A percentile compares a stretch with the other conserved stretches of the same genome.
Evolutionary conservation across 2,113 vertebrate species (phyloP).

Genomic region (Aptenodytes forsteri): DNA sequence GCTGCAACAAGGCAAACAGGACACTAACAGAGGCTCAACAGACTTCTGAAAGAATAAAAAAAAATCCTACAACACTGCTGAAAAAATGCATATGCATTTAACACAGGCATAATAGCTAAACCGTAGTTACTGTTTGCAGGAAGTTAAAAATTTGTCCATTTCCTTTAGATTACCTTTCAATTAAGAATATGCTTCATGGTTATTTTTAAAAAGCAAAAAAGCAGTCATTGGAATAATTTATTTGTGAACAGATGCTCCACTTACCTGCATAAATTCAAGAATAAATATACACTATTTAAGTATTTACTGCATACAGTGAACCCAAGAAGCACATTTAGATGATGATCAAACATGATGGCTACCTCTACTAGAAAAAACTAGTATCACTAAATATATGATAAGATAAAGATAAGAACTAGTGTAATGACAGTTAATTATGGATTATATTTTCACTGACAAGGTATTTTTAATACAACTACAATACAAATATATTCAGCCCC

Average conservation of each 20-base stretch:
- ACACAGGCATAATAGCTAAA: not conserved
- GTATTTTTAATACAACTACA: not conserved
- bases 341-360: not conserved
- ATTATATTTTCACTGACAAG: not conserved
- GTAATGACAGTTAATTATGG: not conserved
- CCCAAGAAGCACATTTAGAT: not conserved
- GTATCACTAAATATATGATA: not conserved
- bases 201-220: not conserved
- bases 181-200: not conserved
- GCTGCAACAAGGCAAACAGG: not conserved
- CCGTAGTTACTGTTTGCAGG: not conserved
- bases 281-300: not conserved
- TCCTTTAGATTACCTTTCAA: not conserved
- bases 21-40: not conserved
- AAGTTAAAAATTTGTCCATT: not conserved
- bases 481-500: not conserved
- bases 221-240: not conserved
- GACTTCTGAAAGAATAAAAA: not conserved
- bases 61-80: not conserved
- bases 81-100: not conserved
- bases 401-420: not conserved
- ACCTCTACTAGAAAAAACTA: not conserved
- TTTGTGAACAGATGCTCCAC: not conserved
- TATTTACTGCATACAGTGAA: not conserved
- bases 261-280: not conserved